These are phyloP conservation scores for Liolophura sinensis DNA, from an alignment of 1,140 invertebrate species.

Conservation along the genomic window DNA sequence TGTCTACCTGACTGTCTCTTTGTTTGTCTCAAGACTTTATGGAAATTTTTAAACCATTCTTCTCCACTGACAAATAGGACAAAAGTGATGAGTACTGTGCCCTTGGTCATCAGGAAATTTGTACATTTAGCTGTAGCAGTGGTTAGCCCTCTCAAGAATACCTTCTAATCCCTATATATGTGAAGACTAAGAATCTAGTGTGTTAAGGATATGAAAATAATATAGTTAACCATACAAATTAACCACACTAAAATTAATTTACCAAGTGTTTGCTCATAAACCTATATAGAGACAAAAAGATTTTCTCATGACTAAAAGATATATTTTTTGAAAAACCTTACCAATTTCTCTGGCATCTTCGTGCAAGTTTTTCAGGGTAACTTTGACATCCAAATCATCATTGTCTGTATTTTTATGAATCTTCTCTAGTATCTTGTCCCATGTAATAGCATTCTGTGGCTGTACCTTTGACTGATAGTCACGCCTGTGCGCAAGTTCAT, in stretches of 20 bases:
- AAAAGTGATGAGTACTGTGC: no score
- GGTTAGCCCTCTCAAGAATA: background rate
- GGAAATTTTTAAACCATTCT: no score
- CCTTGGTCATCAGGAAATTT: background rate
- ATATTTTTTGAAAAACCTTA: conserved; percentile 13
- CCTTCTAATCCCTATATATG: background rate
- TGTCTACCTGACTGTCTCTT: no score
- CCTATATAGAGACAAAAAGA: background rate
- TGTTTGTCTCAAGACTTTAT: no score
- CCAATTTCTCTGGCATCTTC: conserved; percentile 41
- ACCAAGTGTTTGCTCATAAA: background rate
- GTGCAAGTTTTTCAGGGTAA: conserved; percentile 33
- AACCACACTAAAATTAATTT: background rate
- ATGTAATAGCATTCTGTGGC: conserved; percentile 32
- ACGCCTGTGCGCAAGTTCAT: background rate
- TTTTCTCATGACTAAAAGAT: background rate
- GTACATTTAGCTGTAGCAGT: background rate
- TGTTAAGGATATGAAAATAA: background rate
- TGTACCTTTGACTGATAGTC: conserved; percentile 22
- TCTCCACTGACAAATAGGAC: no score
- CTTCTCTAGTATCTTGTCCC: conserved; percentile 28
- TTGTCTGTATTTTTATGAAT: conserved; percentile 26
- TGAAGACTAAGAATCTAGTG: background rate
- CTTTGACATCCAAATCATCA: conserved; percentile 24
- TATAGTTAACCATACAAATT: conserved; percentile 7